Evolutionary conservation across 2,797 vertebrate genomes (phyloP).

Genomic region (Cetoscarus ocellatus): DNA sequence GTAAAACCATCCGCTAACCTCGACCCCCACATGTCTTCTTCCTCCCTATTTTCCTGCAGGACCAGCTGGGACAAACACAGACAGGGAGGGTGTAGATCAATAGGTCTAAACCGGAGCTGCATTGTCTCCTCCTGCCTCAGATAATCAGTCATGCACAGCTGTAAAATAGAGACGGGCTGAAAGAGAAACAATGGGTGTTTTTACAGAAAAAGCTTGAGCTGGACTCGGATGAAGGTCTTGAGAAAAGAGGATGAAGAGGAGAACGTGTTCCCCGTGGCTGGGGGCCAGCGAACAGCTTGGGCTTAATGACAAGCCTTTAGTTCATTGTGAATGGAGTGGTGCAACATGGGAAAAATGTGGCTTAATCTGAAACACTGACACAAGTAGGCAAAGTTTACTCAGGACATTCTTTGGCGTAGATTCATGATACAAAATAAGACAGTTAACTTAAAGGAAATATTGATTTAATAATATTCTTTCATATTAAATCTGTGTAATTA

Average conservation of each 20-base stretch:
- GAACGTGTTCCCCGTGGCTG: conserved; percentile 51
- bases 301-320: conserved; percentile 51
- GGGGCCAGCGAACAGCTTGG: conserved; percentile 53
- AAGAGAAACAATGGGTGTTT: conserved; percentile 66
- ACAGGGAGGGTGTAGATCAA: conserved; percentile 68
- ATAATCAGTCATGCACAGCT: conserved; percentile 86
- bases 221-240: conserved; percentile 47
- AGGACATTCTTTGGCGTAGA: not conserved
- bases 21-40: conserved; percentile 1
- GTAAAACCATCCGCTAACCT: conserved; percentile 16
- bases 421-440: not conserved
- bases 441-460: too few species aligned
- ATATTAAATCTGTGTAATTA: too few species aligned
- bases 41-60: conserved; percentile 37
- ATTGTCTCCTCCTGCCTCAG: conserved; percentile 74
- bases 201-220: conserved; percentile 44
- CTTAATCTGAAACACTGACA: conserved; percentile 56
- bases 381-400: conserved; percentile 18
- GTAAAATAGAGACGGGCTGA: conserved; percentile 68
- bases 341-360: conserved; percentile 37
- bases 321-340: conserved; percentile 63
- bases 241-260: conserved; percentile 71
- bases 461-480: too few species aligned
- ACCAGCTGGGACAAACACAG: conserved; percentile 73
- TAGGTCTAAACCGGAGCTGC: conserved; percentile 68